These are phyloP conservation scores for Drosophila mettleri DNA, from an alignment of 2,888 invertebrate species.

Conservation along the genomic window DNA sequence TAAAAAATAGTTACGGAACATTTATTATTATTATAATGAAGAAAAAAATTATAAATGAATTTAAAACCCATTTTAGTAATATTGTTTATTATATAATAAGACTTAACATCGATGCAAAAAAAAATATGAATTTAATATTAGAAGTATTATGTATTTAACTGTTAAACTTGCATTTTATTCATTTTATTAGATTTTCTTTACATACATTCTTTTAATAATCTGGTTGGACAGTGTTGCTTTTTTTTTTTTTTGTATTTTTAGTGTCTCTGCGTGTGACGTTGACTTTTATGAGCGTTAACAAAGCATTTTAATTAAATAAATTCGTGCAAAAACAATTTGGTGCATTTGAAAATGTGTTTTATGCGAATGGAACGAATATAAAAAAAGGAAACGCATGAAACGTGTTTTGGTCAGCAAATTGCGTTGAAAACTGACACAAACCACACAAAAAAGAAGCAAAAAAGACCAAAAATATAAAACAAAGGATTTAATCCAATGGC, in stretches of 20 bases:
- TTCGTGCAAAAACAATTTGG: conserved; percentile 72
- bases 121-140: no score
- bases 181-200: background rate
- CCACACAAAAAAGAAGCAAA: background rate
- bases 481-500: conserved; percentile 50
- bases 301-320: conserved; percentile 76
- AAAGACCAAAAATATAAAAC: conserved; percentile 4
- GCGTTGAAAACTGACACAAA: conserved; percentile 11
- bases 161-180: no score
- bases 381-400: conserved; percentile 58
- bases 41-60: no score
- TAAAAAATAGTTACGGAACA: no score
- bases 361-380: conserved; percentile 57
- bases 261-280: conserved; percentile 26
- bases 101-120: no score
- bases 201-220: background rate
- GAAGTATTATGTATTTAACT: no score
- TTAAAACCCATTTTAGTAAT: no score
- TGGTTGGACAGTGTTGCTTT: conserved; percentile 28
- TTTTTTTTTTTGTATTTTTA: conserved; percentile 12
- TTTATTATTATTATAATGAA: no score
- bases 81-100: no score
- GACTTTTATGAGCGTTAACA: conserved; percentile 33
- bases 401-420: conserved; percentile 75
- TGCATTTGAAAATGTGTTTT: conserved; percentile 57